Conservation (phyloP, 2,113 vertebrate genomes). For the Gobius niger region DNA sequence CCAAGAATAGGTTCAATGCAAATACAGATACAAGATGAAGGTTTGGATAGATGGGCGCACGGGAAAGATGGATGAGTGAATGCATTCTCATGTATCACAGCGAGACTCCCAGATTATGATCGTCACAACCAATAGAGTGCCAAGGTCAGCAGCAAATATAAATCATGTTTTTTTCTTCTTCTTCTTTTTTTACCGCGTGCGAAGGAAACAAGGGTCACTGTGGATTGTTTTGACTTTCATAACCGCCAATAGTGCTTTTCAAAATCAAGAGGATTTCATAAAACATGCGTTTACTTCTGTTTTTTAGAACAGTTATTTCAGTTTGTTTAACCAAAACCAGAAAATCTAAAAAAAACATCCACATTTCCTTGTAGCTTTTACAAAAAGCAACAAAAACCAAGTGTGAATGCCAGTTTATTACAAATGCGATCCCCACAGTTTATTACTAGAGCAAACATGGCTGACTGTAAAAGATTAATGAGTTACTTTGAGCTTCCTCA, state of each 20-base stretch:
- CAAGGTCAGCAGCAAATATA: slow-evolving; percentile 74
- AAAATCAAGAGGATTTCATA: neutral
- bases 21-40: slow-evolving; percentile 83
- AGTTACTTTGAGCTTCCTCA: slow-evolving; percentile 30
- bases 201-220: slow-evolving; percentile 23
- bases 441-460: slow-evolving; percentile 8
- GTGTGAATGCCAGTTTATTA: neutral
- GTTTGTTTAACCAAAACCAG: too few species aligned
- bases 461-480: slow-evolving; percentile 21
- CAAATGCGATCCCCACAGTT: neutral
- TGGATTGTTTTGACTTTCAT: neutral
- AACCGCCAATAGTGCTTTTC: neutral
- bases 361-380: neutral
- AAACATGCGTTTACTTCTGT: too few species aligned
- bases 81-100: slow-evolving; percentile 83
- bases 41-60: slow-evolving; percentile 78
- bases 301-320: too few species aligned
- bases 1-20: slow-evolving; percentile 84
- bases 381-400: neutral
- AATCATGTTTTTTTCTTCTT: slow-evolving; percentile 59
- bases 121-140: slow-evolving; percentile 74
- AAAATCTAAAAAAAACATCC: neutral
- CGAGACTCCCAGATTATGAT: slow-evolving; percentile 85
- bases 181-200: slow-evolving; percentile 13
- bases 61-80: slow-evolving; percentile 84